A percentile compares a stretch with the other conserved stretches of the same genome.
These are phyloP conservation scores for Thamnophis elegans DNA, from an alignment of 2,797 vertebrate genomes.

Conservation along the genomic window DNA sequence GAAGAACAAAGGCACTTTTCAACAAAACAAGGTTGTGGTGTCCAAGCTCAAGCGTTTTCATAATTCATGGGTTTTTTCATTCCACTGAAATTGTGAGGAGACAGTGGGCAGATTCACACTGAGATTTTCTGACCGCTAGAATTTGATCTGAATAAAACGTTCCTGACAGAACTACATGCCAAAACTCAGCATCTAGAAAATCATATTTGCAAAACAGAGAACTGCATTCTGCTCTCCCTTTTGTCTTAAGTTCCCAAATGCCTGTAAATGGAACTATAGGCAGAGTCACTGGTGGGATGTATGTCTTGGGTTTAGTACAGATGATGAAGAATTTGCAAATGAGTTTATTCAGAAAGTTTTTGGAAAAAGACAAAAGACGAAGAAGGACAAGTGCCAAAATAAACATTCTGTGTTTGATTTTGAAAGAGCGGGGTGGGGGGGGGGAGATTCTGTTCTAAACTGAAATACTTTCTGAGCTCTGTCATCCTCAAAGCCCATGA, in stretches of 20 bases:
- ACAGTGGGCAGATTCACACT: neutral
- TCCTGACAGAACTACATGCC: slow-evolving; percentile 5
- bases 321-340: slow-evolving; percentile 22
- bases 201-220: slow-evolving; percentile 36
- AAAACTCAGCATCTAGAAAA: slow-evolving; percentile 22
- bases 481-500: slow-evolving; percentile 30
- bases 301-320: slow-evolving; percentile 49
- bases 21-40: neutral
- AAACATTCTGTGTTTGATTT: slow-evolving; percentile 59
- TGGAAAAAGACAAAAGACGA: slow-evolving; percentile 8
- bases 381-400: slow-evolving; percentile 50
- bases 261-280: slow-evolving; percentile 47
- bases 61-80: neutral
- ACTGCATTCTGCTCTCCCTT: slow-evolving; percentile 8
- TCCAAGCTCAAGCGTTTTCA: neutral
- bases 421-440: neutral
- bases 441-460: slow-evolving; percentile 41
- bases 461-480: slow-evolving; percentile 48
- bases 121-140: slow-evolving; percentile 5
- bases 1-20: neutral
- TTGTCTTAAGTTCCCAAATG: slow-evolving; percentile 28
- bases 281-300: slow-evolving; percentile 40
- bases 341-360: slow-evolving; percentile 29
- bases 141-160: slow-evolving; percentile 42
- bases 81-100: neutral